Evolutionary conservation across 1,140 invertebrate genomes (phyloP).

Genomic region (Drosophila sp.): DNA sequence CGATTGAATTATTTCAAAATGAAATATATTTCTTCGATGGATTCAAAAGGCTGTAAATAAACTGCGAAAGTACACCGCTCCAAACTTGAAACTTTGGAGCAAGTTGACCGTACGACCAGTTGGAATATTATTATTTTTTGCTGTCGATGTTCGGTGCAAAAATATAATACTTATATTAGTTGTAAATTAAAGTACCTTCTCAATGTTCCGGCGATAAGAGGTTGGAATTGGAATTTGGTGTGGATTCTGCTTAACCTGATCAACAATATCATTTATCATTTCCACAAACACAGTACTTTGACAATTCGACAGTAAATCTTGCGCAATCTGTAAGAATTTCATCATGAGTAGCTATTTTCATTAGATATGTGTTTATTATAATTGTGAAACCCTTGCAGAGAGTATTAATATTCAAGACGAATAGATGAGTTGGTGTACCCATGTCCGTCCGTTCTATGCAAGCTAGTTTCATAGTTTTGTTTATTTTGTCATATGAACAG

Average conservation of each 20-base stretch:
- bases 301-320: conserved; percentile 92
- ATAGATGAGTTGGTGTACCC: too few relatives aligned
- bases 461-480: too few relatives aligned
- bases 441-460: too few relatives aligned
- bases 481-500: too few relatives aligned
- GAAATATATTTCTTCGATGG: not conserved
- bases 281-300: conserved; percentile 93
- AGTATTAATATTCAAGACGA: too few relatives aligned
- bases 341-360: not conserved
- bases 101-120: conserved; percentile 24
- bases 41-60: too few relatives aligned
- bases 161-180: conserved; percentile 29
- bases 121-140: conserved; percentile 18
- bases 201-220: conserved; percentile 78
- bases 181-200: conserved; percentile 73
- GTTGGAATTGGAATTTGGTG: conserved; percentile 88
- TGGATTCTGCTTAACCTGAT: conserved; percentile 92
- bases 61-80: not conserved
- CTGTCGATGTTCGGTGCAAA: conserved; percentile 18
- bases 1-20: conserved; percentile 6
- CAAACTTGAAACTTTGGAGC: conserved; percentile 12
- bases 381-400: too few relatives aligned
- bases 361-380: too few relatives aligned
- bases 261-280: conserved; percentile 93
- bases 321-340: conserved; percentile 88